Evolutionary conservation across 2,113 vertebrate species (phyloP).

Genomic region (Gymnogyps californianus): DNA sequence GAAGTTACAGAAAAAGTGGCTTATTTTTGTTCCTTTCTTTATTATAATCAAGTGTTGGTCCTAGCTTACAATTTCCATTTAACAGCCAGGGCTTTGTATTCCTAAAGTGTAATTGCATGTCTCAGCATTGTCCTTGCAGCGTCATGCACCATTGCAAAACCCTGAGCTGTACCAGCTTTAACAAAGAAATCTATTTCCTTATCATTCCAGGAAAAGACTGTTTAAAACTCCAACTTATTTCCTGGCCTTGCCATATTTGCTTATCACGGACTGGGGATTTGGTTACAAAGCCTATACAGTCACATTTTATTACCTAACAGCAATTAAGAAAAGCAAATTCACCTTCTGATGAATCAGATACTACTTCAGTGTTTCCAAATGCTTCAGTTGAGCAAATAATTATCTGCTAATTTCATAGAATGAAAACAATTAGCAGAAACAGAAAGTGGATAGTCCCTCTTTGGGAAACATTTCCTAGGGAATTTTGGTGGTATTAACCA

Average conservation of each 20-base stretch:
- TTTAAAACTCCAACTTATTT: neutral
- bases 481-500: neutral
- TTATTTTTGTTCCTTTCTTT: neutral
- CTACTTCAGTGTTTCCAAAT: neutral
- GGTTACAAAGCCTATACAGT: neutral
- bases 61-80: neutral
- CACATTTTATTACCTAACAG: neutral
- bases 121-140: neutral
- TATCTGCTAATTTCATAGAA: neutral
- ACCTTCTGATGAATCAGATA: neutral
- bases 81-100: neutral
- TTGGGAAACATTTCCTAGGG: neutral
- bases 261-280: neutral
- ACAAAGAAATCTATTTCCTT: constrained; percentile 8
- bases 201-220: neutral
- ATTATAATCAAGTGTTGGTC: neutral
- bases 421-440: neutral
- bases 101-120: neutral
- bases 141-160: neutral
- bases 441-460: neutral
- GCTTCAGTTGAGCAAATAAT: neutral
- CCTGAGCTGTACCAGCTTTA: neutral
- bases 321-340: neutral
- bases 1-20: neutral
- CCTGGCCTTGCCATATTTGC: neutral